These are phyloP conservation scores for Epizoanthus rinbou DNA, from an alignment of 92 coral and sea anemone species.

Conservation along the genomic window DNA sequence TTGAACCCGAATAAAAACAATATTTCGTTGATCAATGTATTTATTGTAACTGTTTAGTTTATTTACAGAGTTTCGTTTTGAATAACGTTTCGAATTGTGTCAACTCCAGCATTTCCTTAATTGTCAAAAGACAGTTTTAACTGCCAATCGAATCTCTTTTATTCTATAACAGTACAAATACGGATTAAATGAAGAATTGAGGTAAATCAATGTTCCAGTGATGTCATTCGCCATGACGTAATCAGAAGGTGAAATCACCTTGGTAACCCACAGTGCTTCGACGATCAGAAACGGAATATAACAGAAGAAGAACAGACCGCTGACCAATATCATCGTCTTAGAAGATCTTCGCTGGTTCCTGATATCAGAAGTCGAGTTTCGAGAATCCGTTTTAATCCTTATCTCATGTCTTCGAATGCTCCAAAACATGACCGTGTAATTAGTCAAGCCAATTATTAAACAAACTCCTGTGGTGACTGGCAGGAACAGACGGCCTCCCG, in stretches of 20 bases:
- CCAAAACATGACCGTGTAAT: background rate
- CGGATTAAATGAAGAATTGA: background rate
- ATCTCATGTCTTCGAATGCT: background rate
- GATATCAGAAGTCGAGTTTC: background rate
- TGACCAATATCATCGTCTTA: background rate
- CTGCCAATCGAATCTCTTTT: background rate
- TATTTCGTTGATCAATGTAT: no score
- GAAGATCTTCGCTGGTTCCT: conserved; percentile 3
- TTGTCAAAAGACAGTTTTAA: background rate
- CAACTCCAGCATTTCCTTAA: background rate
- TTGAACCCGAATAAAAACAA: no score
- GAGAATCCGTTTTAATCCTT: background rate
- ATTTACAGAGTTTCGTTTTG: no score
- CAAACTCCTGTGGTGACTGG: background rate
- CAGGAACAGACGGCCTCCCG: background rate
- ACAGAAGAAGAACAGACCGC: background rate
- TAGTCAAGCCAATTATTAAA: background rate
- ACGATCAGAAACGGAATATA: background rate
- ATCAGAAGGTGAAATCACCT: background rate
- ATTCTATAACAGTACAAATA: conserved; percentile 9
- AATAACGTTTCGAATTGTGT: no score
- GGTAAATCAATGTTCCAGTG: background rate
- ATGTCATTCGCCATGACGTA: background rate
- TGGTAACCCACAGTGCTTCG: background rate
- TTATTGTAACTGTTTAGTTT: no score